phyloP scores from a whole-genome alignment of 37 sponge, comb jelly and placozoan species.

The Cliona cf. orientalis region DNA sequence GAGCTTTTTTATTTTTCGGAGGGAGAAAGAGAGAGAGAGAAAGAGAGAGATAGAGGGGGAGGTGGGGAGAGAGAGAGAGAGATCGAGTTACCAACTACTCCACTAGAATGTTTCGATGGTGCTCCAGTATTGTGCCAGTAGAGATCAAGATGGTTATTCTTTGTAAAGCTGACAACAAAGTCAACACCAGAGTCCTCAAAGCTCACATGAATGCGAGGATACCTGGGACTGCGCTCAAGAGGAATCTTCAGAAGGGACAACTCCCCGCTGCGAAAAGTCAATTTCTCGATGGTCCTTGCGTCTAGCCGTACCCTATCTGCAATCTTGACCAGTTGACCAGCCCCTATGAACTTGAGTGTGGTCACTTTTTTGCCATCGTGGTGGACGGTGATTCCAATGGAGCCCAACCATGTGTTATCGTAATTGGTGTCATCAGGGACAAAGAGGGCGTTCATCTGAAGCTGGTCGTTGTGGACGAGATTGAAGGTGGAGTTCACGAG shows the following conservation, averaged over 20 bases:
- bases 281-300: background rate
- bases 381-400: conserved; percentile 1
- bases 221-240: too few relatives aligned
- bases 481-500: conserved; percentile 13
- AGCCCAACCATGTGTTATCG: conserved; percentile 7
- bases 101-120: background rate
- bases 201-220: background rate
- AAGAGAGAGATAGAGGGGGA: too few relatives aligned
- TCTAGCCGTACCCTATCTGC: background rate
- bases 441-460: conserved; percentile 19
- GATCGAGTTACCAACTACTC: conserved; percentile 12
- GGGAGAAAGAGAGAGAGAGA: too few relatives aligned
- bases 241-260: background rate
- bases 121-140: background rate
- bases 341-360: background rate
- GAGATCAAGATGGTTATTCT: background rate
- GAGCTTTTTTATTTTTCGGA: too few relatives aligned
- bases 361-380: background rate
- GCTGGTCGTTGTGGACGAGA: background rate
- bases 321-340: background rate
- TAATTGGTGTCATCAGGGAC: background rate
- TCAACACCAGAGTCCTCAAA: background rate
- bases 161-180: background rate
- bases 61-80: too few relatives aligned
- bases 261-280: background rate